These are phyloP conservation scores for Maconellicoccus hirsutus DNA, from an alignment of 1,140 invertebrate species.

Conservation along the genomic window DNA sequence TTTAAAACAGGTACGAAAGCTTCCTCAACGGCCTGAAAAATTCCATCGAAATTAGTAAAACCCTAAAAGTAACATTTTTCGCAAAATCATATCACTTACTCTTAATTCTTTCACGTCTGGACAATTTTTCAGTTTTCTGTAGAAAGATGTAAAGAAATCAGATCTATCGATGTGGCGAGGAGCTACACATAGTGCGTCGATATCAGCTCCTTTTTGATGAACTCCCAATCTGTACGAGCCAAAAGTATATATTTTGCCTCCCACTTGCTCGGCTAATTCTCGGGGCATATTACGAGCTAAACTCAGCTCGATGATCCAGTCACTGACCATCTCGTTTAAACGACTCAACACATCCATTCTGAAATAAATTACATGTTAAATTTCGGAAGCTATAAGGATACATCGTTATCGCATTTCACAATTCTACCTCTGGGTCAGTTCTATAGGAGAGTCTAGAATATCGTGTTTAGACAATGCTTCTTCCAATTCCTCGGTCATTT, in stretches of 20 bases:
- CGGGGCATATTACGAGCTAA: slow-evolving; percentile 75
- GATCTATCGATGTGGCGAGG: slow-evolving; percentile 85
- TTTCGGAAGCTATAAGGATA: background rate
- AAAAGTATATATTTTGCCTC: slow-evolving; percentile 98
- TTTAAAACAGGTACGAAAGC: slow-evolving; percentile 99
- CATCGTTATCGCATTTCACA: too few species aligned
- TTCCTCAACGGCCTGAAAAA: slow-evolving; percentile 78
- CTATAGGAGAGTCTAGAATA: slow-evolving; percentile 82
- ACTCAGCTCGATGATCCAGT: slow-evolving; percentile 85
- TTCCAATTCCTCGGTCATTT: slow-evolving; percentile 70
- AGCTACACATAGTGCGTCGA: slow-evolving; percentile 95
- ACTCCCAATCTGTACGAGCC: slow-evolving; percentile 86
- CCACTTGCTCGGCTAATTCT: slow-evolving; percentile 71
- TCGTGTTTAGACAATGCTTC: slow-evolving; percentile 73
- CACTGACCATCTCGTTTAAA: slow-evolving; percentile 76
- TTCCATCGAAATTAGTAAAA: background rate
- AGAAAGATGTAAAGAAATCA: slow-evolving; percentile 94
- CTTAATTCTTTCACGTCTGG: slow-evolving; percentile 72
- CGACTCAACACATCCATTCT: slow-evolving; percentile 50
- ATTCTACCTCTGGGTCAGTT: slow-evolving; percentile 67
- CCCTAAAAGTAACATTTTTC: background rate
- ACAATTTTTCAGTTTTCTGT: slow-evolving; percentile 77
- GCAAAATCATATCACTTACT: slow-evolving; percentile 46
- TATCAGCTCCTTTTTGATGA: slow-evolving; percentile 97
- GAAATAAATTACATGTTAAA: slow-evolving; percentile 27